These are phyloP conservation scores for Phaenicophaeus curvirostris DNA, from an alignment of 2,797 vertebrate species.

Conservation along the genomic window DNA sequence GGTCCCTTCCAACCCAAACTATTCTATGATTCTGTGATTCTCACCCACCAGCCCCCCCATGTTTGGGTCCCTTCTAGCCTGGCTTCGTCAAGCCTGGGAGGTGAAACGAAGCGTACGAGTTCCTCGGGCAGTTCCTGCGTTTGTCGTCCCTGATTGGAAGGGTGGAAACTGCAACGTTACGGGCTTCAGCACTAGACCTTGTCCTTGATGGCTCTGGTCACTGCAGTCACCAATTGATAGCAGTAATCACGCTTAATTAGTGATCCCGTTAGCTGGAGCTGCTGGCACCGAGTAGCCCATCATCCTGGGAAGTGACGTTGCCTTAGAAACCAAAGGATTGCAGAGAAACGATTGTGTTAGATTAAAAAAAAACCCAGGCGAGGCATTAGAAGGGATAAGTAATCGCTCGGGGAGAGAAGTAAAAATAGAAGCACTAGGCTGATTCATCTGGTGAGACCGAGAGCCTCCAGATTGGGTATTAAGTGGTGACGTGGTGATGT, in stretches of 20 bases:
- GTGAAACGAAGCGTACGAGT: rapidly evolving
- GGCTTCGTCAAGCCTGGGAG: neutral
- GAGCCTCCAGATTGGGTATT: neutral
- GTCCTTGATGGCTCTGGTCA: neutral
- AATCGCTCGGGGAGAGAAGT: slow-evolving; percentile 18
- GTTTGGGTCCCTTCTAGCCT: neutral
- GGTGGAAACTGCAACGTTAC: neutral
- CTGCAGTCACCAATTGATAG: neutral
- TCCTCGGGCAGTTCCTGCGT: neutral
- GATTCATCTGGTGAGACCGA: slow-evolving; percentile 41
- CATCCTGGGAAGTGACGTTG: slow-evolving; percentile 82
- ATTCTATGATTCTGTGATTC: no score
- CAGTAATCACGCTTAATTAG: slow-evolving; percentile 71
- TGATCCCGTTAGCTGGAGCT: neutral
- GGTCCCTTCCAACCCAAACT: no score
- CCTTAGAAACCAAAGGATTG: slow-evolving; percentile 79
- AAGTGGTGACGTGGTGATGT: neutral
- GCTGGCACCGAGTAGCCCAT: slow-evolving; percentile 77
- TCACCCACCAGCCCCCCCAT: no score
- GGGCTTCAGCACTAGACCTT: neutral
- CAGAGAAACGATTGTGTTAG: slow-evolving; percentile 72
- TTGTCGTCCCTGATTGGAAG: neutral
- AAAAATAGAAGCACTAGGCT: slow-evolving; percentile 58
- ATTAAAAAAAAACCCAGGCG: neutral
- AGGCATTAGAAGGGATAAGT: slow-evolving; percentile 61